These are phyloP conservation scores for Rhingia rostrata DNA, from an alignment of 2,888 invertebrate genomes.

Conservation along the genomic window DNA sequence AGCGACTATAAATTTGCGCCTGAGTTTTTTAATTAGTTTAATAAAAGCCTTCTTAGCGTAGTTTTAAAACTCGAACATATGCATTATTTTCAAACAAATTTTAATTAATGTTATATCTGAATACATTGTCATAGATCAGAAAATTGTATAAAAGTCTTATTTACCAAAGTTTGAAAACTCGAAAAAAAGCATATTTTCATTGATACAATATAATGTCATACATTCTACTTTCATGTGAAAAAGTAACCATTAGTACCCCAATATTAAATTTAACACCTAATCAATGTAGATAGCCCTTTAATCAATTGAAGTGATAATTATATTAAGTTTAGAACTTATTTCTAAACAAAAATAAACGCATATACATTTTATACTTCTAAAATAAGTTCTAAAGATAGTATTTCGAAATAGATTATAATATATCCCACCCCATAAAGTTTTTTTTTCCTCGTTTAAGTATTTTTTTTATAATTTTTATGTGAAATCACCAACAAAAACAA, in stretches of 20 bases:
- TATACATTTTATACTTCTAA: constrained; percentile 4
- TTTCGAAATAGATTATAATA: constrained; percentile 18
- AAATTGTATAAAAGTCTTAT: too few species aligned
- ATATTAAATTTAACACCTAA: constrained; percentile 28
- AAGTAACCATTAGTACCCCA: constrained; percentile 45
- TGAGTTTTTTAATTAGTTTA: too few species aligned
- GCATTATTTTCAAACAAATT: too few species aligned
- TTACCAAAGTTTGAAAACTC: too few species aligned
- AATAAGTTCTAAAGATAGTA: constrained; percentile 35
- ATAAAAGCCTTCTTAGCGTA: too few species aligned
- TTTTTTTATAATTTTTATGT: constrained; percentile 74
- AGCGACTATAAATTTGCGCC: too few species aligned
- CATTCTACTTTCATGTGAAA: constrained; percentile 58
- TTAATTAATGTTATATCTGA: too few species aligned
- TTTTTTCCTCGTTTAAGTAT: constrained; percentile 63
- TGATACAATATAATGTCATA: background rate
- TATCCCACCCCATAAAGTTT: background rate
- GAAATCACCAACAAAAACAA: constrained; percentile 83
- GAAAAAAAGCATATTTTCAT: too few species aligned
- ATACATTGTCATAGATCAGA: too few species aligned
- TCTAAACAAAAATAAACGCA: constrained; percentile 5
- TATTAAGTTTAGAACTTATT: constrained; percentile 27
- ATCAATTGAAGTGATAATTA: background rate
- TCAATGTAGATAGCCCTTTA: constrained; percentile 20
- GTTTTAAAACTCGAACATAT: too few species aligned